Evolutionary conservation across 2,113 vertebrate species (phyloP).

Genomic region (Miniopterus natalensis): DNA sequence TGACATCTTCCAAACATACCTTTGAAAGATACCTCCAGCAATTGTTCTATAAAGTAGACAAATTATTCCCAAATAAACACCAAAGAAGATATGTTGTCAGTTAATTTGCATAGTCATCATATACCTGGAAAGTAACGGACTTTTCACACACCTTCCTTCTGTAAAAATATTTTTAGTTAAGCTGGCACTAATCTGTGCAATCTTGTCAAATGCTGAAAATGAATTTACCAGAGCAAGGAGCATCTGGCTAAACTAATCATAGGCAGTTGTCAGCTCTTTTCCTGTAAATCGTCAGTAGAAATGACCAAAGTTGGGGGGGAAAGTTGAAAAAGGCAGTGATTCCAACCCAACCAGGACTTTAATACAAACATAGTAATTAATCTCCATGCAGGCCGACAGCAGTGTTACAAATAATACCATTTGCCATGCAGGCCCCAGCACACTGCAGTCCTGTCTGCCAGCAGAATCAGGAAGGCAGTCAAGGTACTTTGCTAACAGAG

Average conservation of each 20-base stretch:
- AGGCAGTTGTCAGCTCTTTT: slow-evolving; percentile 59
- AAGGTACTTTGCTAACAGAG: neutral
- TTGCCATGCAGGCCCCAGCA: neutral
- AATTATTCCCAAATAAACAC: slow-evolving; percentile 55
- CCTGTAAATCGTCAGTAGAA: slow-evolving; percentile 37
- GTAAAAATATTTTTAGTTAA: slow-evolving; percentile 68
- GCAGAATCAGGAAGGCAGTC: slow-evolving; percentile 31
- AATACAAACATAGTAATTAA: slow-evolving; percentile 63
- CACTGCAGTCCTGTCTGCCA: neutral
- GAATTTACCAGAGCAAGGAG: slow-evolving; percentile 61
- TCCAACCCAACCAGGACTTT: slow-evolving; percentile 50
- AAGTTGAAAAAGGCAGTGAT: neutral
- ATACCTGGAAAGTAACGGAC: slow-evolving; percentile 61
- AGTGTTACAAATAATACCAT: slow-evolving; percentile 59
- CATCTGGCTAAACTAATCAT: slow-evolving; percentile 66
- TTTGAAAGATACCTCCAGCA: neutral
- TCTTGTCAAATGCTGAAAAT: slow-evolving; percentile 71
- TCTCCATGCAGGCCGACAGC: neutral
- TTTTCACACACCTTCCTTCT: slow-evolving; percentile 3
- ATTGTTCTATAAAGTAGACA: slow-evolving; percentile 37
- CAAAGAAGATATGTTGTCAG: slow-evolving; percentile 34
- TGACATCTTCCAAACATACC: slow-evolving; percentile 21
- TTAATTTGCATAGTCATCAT: slow-evolving; percentile 60
- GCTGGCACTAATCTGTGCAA: slow-evolving; percentile 59
- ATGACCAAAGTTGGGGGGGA: slow-evolving; percentile 29